phyloP scores from a whole-genome alignment of 2,888 invertebrate species.

The Rotaria socialis region DNA sequence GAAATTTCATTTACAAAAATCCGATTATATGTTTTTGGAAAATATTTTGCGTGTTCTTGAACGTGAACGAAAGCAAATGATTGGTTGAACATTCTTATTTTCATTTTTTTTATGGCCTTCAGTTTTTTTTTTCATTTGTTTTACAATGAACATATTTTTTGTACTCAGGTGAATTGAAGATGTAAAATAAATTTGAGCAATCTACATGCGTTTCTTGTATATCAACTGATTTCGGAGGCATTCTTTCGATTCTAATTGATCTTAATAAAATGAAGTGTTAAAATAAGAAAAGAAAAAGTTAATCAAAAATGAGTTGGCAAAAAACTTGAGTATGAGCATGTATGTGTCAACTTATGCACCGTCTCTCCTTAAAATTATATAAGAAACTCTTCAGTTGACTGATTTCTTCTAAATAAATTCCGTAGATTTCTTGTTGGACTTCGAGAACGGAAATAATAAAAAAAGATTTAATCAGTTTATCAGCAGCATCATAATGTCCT shows the following conservation, averaged over 20 bases:
- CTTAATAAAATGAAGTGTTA: background rate
- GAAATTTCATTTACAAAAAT: background rate
- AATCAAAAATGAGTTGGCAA: too few species aligned
- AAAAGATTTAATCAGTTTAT: background rate
- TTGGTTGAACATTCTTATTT: background rate
- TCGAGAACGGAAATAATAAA: too few species aligned
- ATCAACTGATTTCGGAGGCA: too few species aligned
- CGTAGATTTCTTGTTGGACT: too few species aligned
- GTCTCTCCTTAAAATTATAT: too few species aligned
- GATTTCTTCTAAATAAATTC: too few species aligned
- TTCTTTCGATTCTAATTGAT: background rate
- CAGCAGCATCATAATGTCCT: background rate
- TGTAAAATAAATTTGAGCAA: constrained; percentile 6
- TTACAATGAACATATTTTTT: constrained; percentile 2
- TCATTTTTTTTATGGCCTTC: background rate
- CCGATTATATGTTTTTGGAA: constrained; percentile 13
- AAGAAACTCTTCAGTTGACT: too few species aligned
- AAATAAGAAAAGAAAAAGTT: background rate
- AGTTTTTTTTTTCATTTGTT: background rate
- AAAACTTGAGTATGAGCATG: too few species aligned
- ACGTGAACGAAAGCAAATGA: background rate
- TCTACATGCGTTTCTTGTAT: background rate
- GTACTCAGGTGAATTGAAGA: background rate
- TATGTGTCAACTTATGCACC: too few species aligned
- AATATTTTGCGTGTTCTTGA: constrained; percentile 4